Evolutionary conservation across 2,888 invertebrate species (phyloP), one percentile per base, ranked within the genome.

Genomic region (Pimpla rufipes): DNA sequence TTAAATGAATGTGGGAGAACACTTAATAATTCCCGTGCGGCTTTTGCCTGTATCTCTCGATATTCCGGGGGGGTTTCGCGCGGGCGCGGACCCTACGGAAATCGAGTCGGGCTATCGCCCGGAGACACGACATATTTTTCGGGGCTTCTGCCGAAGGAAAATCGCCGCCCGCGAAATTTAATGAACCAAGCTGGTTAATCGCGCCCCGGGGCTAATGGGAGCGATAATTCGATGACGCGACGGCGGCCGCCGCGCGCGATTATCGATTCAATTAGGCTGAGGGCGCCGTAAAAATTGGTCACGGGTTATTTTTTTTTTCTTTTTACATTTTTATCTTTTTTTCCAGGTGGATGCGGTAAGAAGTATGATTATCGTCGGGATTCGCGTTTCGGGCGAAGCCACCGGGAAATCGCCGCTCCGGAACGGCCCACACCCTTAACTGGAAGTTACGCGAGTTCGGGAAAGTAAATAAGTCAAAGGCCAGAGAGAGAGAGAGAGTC

Each of bases 1-100:
- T 93, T 93, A 93, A 93, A 93, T 93, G 93, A 93, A 93, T 93
- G 90, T 83, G 82, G 89, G 86, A n/a, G n/a, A 86, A 85, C 87
- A 88, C 88, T 88, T 88, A 83, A 87, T 88, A 87, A 84, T 83
- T 86, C 79, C 82, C 87, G 88, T 88, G n/a, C n/a, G 77, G 50
- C 64, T 84, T 83, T 45, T 59, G 40, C 75, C n/a, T n/a, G n/a
- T n/a, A n/a, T n/a, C n/a, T n/a, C 37, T 57, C 71, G 55, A 55
- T 74, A 55, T 29, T 21, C 50, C 71, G 55, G 45, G 68, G 40
- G 8, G 37, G 42, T 37, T 37, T 42, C 8, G 11, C 18, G 18
- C 21, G n/a, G n/a, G 40, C 5, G 8, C 21, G 23, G 59, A 52
- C 47, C 47, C 59, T 45, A 57, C 68, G 76, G 75, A 82, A 85